phyloP scores from a whole-genome alignment of 2,797 vertebrate species.

The Ctenopoma kingsleyae region DNA sequence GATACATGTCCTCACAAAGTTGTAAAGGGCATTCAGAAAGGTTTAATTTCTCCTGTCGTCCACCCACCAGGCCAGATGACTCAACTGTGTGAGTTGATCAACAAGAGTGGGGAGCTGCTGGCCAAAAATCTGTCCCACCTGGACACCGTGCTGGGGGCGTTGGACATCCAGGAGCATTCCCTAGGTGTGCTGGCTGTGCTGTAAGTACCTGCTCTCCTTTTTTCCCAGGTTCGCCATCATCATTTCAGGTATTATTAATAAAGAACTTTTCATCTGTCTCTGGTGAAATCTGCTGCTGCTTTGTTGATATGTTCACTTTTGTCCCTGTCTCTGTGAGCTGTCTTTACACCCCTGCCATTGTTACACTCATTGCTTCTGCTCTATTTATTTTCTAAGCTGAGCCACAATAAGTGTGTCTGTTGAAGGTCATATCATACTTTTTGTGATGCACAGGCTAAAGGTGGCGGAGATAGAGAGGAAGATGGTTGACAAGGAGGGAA shows the following conservation, averaged over 20 bases:
- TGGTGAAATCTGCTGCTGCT: background rate
- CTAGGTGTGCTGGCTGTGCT: conserved; percentile 96
- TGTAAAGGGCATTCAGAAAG: background rate
- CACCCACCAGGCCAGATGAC: conserved; percentile 95
- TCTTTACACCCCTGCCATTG: background rate
- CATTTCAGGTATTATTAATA: background rate
- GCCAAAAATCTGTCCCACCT: conserved; percentile 98
- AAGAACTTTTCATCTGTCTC: background rate
- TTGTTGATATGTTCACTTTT: background rate
- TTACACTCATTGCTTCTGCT: background rate
- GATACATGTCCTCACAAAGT: background rate
- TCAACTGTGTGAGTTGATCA: conserved; percentile 98
- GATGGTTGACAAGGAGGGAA: background rate
- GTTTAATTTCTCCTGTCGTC: background rate
- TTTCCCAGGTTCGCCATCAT: background rate
- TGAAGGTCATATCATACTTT: conserved; percentile 19
- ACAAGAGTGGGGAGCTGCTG: conserved; percentile 98
- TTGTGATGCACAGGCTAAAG: background rate
- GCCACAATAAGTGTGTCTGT: background rate
- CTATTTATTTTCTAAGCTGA: background rate
- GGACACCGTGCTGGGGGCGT: conserved; percentile 97
- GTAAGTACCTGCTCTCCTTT: conserved; percentile 84
- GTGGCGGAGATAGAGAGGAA: background rate
- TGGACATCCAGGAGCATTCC: conserved; percentile 98
- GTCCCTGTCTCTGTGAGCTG: background rate